These are phyloP conservation scores for Pristis pectinata DNA, from an alignment of 2,797 vertebrate genomes.

Conservation along the genomic window DNA sequence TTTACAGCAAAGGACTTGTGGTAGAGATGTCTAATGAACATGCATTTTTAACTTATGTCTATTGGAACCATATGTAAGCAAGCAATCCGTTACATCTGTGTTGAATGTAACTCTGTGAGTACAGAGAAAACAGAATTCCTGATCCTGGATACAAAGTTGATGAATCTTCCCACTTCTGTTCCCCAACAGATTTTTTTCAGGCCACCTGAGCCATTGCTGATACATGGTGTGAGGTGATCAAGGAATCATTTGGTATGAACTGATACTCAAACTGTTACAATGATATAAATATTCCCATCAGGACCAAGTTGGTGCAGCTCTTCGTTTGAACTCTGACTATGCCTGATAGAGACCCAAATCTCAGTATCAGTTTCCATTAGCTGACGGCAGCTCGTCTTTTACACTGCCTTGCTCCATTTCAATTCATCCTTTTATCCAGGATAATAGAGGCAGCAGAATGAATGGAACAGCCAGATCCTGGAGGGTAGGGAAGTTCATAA, in stretches of 20 bases:
- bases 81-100: neutral
- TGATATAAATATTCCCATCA: neutral
- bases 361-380: neutral
- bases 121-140: neutral
- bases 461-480: no score
- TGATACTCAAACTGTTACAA: neutral
- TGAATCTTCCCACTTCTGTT: neutral
- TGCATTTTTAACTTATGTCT: neutral
- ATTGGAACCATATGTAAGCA: constrained; percentile 29
- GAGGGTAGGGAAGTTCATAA: neutral
- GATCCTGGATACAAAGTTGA: neutral
- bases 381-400: no score
- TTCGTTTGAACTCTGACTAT: neutral
- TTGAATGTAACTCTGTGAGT: neutral
- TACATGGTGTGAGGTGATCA: no score
- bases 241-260: neutral
- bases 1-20: neutral
- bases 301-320: neutral
- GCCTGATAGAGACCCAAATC: neutral
- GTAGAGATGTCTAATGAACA: constrained; percentile 25
- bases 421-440: neutral
- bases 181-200: neutral
- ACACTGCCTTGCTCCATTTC: neutral
- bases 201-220: neutral
- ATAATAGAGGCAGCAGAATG: neutral